Evolutionary conservation across 2,113 vertebrate species (phyloP), one percentile per base, ranked within the genome.

Genomic region (Stegastes partitus): DNA sequence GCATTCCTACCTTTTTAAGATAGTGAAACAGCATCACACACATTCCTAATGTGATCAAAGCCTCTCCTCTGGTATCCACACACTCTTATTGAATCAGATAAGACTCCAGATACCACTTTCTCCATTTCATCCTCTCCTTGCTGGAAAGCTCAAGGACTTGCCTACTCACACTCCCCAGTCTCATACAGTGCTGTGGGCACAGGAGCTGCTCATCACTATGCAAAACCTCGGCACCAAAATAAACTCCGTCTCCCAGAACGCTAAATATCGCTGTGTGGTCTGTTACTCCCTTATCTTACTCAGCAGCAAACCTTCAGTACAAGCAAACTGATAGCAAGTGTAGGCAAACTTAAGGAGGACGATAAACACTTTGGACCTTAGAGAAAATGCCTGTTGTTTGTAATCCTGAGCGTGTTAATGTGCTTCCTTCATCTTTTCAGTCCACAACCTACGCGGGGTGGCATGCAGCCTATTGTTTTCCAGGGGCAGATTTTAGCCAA

Each of bases 151-250:
- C 61, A 62, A 85, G 84, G 84, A 85, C 87, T 79, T 26, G 47
- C 89, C 79, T 79, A 84, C 87, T 74, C 84, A 83, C 78, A 80
- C 87, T 86, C 65, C 31, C 51, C 87, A 49, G 80, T 87, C 81
- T 89, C 86, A 86, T 87, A 87, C 89, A 37, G 79, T 7, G 68
- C 87, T 76, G 89, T 90, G 87, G 87, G 86, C 87, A 85, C 77
- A 74, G 82, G 77, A 82, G 67, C 88, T 79, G 70, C 86, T 91
- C 87, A 90, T 93, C 89, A 78, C 84, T 75, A 86, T 84, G 86
- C 90, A 89, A 83, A 88, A 86, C 74, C 88, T 80, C 28, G 5
- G 77, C 80, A 87, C 88, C 74, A 89, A 87, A 91, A 91, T 90
- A 91, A 91, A 91, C 84, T 72, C 74, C 9, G 70, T 64, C 70